Conservation (phyloP, 2,113 vertebrate genomes). For the Tiliqua scincoides region DNA sequence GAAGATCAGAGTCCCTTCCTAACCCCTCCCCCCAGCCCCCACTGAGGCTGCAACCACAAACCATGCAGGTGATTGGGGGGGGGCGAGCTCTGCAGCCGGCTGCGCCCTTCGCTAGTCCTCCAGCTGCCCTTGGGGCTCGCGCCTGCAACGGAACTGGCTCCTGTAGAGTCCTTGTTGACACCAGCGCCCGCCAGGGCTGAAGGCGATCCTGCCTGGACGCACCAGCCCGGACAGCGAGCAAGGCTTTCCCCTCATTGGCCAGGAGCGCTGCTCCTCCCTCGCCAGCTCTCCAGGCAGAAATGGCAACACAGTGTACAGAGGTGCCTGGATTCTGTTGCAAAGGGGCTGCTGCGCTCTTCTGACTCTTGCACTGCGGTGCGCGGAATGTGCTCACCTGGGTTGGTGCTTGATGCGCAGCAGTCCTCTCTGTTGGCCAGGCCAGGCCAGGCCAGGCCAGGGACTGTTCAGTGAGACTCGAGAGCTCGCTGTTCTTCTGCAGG, state of each 20-base stretch:
- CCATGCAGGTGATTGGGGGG: not conserved
- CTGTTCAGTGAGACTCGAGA: not conserved
- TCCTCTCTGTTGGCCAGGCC: not conserved
- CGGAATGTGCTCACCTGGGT: too few relatives aligned
- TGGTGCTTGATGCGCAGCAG: not conserved
- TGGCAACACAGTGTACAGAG: not conserved
- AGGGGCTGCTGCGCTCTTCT: not conserved
- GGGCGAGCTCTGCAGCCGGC: not conserved
- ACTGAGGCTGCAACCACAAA: not conserved
- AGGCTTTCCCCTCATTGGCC: not conserved
- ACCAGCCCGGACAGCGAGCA: not conserved
- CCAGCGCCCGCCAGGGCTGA: not conserved
- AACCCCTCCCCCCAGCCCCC: not conserved
- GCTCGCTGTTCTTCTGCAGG: not conserved
- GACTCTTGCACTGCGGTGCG: too few relatives aligned
- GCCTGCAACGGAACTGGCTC: too few relatives aligned
- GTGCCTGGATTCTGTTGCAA: too few relatives aligned
- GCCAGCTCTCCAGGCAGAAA: not conserved
- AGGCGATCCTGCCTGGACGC: not conserved
- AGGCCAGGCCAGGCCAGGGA: too few relatives aligned
- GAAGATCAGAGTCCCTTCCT: not conserved
- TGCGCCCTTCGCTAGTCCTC: not conserved
- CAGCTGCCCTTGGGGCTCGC: not conserved
- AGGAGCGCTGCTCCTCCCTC: too few relatives aligned
- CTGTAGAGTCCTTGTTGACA: too few relatives aligned